Conservation (phyloP, 2,888 invertebrate species). For the Myopa tessellatipennis region DNA sequence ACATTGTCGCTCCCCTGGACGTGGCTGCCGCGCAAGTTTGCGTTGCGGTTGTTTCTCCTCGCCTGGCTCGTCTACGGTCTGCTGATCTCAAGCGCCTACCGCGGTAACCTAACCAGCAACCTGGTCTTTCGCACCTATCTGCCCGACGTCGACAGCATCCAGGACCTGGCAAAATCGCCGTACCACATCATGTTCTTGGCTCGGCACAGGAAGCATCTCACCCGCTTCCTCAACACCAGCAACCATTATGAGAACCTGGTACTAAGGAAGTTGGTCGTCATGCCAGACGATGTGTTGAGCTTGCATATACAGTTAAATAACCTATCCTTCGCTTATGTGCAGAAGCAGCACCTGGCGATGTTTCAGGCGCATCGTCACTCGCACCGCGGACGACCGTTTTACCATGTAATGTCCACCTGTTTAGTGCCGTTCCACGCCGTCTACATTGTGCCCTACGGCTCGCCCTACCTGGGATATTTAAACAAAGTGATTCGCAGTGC, state of each 20-base stretch:
- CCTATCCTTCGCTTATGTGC: constrained; percentile 69
- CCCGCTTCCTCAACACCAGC: constrained; percentile 65
- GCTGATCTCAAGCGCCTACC: constrained; percentile 63
- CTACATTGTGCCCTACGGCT: constrained; percentile 72
- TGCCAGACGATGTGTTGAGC: constrained; percentile 67
- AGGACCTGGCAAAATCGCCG: constrained; percentile 56
- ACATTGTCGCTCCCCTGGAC: constrained; percentile 56
- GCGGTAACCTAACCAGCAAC: constrained; percentile 65
- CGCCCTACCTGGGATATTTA: constrained; percentile 70
- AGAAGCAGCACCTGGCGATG: constrained; percentile 68
- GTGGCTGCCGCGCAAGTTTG: constrained; percentile 45
- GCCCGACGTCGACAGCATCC: constrained; percentile 61
- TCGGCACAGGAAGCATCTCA: constrained; percentile 66
- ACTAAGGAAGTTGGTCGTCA: constrained; percentile 63
- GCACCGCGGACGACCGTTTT: constrained; percentile 68
- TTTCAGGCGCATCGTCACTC: constrained; percentile 57
- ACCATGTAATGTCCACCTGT: constrained; percentile 70
- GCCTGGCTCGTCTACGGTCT: constrained; percentile 64
- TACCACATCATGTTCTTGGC: constrained; percentile 64
- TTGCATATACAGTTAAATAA: constrained; percentile 67
- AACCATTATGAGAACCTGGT: constrained; percentile 55
- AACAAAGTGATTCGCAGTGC: constrained; percentile 69
- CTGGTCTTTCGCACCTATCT: constrained; percentile 59
- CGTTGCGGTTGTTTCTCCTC: constrained; percentile 57
- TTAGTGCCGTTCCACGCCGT: constrained; percentile 72